Base-by-base conservation (phyloP, 2,888 invertebrate genomes). In the Sialis fuliginosa region DNA sequence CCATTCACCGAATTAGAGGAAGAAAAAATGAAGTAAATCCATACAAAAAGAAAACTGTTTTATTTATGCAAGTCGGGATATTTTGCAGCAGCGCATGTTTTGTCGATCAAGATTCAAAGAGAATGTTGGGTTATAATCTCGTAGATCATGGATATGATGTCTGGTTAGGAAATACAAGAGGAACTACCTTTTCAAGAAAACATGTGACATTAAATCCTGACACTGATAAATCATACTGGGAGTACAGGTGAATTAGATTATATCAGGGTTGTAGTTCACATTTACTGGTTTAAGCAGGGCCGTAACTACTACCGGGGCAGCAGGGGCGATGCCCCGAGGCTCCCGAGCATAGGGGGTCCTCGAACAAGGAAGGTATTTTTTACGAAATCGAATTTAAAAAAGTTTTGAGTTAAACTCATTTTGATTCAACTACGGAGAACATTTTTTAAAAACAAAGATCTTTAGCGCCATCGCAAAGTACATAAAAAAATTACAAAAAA, bases 81-180 rank as follows among this genome's bases (percentile, higher is more conserved):
- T 60, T 87, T 13, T 77, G 76, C 37, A 78, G 79, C 6, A 81
- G 87, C 0, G 74, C 79, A 6, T 79, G 81, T 52, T 90, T 79
- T 74, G 68, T 90, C 3, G 62, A 83, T 46, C 77, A 81, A 64
- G 79, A 81, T 0, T 79, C 80, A 1, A 70, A 75, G 39, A 70
- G 70, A 50, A 75, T 74, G 39, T 66, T 86, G 9, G 67, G 58
- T 1, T 69, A 61, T 54, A 57, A 71, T 10, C 62, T 83, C 5
- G 75, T 78, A 3, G 79, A 83, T 54, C 65, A 68, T 54, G 80
- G 80, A n/a, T 83, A 73, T 54, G 83, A 83, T 52, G 81, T 83
- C 0, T 91, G 89, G 89, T 64, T 90, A 66, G 81, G 83, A 0
- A 90, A 89, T 58, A 74, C 74, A 9, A 74, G 90, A 5, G 90